Evolutionary conservation across 2,888 invertebrate species (phyloP).

Genomic region (Drosophila lacicola): DNA sequence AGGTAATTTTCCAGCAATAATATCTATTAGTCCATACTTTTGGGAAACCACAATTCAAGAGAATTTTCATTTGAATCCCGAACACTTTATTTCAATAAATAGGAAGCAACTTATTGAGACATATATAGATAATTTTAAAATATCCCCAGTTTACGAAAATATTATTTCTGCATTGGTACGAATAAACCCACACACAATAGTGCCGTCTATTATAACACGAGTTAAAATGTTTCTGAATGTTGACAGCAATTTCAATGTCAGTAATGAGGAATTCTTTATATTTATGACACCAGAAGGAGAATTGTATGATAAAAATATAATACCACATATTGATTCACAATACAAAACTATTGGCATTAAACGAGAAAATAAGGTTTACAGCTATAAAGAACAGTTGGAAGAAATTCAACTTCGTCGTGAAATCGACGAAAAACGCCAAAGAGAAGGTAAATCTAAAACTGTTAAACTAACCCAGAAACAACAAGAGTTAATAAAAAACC

Average conservation of each 20-base stretch:
- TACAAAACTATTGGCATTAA: constrained; percentile 88
- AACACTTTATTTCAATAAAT: constrained; percentile 87
- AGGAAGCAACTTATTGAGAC: constrained; percentile 87
- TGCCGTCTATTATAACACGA: constrained; percentile 88
- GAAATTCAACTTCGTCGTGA: constrained; percentile 96
- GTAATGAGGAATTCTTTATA: constrained; percentile 92
- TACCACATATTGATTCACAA: constrained; percentile 86
- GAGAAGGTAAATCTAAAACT: constrained; percentile 91
- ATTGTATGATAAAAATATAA: constrained; percentile 94
- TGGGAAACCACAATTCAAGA: constrained; percentile 89
- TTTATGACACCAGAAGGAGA: constrained; percentile 95
- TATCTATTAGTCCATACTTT: constrained; percentile 87
- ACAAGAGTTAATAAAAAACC: constrained; percentile 94
- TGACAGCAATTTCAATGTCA: constrained; percentile 89
- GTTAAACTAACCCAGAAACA: constrained; percentile 94
- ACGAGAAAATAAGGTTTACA: constrained; percentile 98
- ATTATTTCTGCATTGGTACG: constrained; percentile 90
- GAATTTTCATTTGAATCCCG: constrained; percentile 79
- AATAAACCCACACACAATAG: constrained; percentile 88
- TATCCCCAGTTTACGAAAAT: constrained; percentile 88
- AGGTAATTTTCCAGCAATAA: constrained; percentile 91
- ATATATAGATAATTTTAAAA: constrained; percentile 87
- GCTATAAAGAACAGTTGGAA: constrained; percentile 98
- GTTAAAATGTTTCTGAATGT: constrained; percentile 88
- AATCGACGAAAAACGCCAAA: constrained; percentile 93